Evolutionary conservation across 2,797 vertebrate species (phyloP).

Genomic region (Chaunax sp.): DNA sequence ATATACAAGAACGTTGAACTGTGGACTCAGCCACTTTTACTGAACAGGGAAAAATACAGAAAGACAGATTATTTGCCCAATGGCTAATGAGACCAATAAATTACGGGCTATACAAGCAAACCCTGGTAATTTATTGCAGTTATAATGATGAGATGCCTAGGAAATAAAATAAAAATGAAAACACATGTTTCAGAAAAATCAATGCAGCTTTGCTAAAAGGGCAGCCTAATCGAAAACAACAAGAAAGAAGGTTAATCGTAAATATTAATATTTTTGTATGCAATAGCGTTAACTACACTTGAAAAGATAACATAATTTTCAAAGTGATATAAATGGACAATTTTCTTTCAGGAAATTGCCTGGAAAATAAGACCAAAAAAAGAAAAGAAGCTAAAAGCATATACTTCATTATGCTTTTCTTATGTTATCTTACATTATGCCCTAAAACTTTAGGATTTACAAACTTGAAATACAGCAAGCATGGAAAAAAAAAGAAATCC

Average conservation of each 20-base stretch:
- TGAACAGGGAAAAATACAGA: conserved; percentile 68
- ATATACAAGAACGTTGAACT: conserved; percentile 92
- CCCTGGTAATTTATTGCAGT: conserved; percentile 95
- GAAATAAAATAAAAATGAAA: conserved; percentile 62
- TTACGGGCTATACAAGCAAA: conserved; percentile 89
- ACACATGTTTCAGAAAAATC: conserved; percentile 72
- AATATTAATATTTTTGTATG: conserved; percentile 18
- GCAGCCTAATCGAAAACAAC: conserved; percentile 65
- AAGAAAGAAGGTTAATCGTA: conserved; percentile 23
- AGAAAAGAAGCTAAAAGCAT: conserved; percentile 11
- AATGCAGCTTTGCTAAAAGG: conserved; percentile 91
- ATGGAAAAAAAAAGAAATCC: conserved; percentile 7
- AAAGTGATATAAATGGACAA: conserved; percentile 36
- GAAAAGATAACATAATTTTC: conserved; percentile 29
- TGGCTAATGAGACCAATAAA: conserved; percentile 97
- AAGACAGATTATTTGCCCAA: conserved; percentile 91
- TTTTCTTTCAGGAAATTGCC: conserved; percentile 34
- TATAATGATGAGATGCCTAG: conserved; percentile 88
- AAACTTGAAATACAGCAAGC: conserved; percentile 18
- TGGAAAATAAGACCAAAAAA: conserved; percentile 12
- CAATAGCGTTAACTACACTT: conserved; percentile 21
- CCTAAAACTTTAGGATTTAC: conserved; percentile 18
- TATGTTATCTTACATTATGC: conserved; percentile 20
- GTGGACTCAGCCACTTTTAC: conserved; percentile 82
- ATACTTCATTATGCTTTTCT: conserved; percentile 14